Evolutionary conservation across 92 coral and sea anemone species (phyloP).

Genomic region (Scolanthus callimorphus): DNA sequence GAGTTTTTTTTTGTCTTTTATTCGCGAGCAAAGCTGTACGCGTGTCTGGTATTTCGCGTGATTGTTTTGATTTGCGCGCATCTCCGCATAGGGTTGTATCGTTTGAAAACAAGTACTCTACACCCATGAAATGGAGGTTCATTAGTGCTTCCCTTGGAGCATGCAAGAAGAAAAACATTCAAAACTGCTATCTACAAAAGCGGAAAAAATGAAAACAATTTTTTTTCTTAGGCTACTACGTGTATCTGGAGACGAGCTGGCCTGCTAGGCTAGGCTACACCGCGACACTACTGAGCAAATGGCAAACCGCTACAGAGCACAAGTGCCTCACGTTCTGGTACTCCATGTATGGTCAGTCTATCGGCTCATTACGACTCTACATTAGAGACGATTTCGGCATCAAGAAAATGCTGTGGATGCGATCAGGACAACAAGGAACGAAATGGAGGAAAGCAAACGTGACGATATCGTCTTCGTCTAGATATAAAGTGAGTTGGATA

Average conservation of each 20-base stretch:
- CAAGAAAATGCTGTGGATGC: conserved; percentile 61
- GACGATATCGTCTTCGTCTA: conserved; percentile 43
- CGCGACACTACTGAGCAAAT: conserved; percentile 62
- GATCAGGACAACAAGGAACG: conserved; percentile 78
- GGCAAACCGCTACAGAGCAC: conserved; percentile 34
- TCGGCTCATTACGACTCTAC: conserved; percentile 63
- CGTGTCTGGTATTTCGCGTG: too few relatives aligned
- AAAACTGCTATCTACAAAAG: too few relatives aligned
- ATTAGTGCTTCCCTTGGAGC: too few relatives aligned
- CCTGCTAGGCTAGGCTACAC: conserved; percentile 80
- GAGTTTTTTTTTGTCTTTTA: too few relatives aligned
- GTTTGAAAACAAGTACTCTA: too few relatives aligned
- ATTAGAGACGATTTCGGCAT: conserved; percentile 51
- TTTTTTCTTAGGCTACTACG: conserved; percentile 58
- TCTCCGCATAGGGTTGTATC: too few relatives aligned
- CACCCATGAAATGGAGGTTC: too few relatives aligned
- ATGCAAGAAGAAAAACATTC: too few relatives aligned
- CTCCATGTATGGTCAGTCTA: conserved; percentile 73
- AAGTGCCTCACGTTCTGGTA: conserved; percentile 82
- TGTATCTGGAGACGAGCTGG: conserved; percentile 76
- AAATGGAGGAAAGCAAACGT: conserved; percentile 63
- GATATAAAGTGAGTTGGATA: conserved; percentile 48
- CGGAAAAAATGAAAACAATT: too few relatives aligned
- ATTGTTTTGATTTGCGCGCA: too few relatives aligned
- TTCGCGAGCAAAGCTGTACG: too few relatives aligned